These are phyloP conservation scores for Tetramorium parvispinum DNA, from an alignment of 1,140 invertebrate species.

Conservation along the genomic window DNA sequence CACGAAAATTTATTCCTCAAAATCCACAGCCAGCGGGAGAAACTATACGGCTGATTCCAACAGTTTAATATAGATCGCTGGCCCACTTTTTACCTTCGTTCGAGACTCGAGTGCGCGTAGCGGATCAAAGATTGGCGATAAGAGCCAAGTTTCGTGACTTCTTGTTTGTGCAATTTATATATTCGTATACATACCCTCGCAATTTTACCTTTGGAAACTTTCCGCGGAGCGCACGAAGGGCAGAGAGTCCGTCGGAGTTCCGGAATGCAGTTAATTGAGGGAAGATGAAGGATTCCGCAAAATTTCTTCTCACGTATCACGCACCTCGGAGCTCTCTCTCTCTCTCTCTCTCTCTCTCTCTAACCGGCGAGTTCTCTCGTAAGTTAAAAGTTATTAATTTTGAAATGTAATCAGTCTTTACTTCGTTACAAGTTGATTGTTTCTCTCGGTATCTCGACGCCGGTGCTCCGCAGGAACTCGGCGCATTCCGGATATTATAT, in stretches of 20 bases:
- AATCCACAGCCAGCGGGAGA: neutral
- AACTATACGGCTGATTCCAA: constrained; percentile 2
- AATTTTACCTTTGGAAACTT: neutral
- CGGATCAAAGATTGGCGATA: constrained; percentile 16
- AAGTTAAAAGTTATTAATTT: constrained; percentile 30
- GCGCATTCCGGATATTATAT: neutral
- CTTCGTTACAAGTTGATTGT: neutral
- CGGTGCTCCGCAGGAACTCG: neutral
- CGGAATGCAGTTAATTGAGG: constrained; percentile 45
- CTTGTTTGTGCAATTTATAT: constrained; percentile 22
- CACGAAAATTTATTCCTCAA: constrained; percentile 54
- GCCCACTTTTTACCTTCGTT: constrained; percentile 34
- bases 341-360: no score
- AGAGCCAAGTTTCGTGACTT: constrained; percentile 53
- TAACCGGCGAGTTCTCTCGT: neutral
- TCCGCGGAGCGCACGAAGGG: neutral
- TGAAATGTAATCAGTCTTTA: constrained; percentile 13
- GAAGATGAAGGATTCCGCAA: constrained; percentile 8
- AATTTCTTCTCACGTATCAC: neutral
- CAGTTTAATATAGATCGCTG: constrained; percentile 42
- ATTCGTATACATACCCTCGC: constrained; percentile 17
- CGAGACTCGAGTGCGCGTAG: constrained; percentile 7
- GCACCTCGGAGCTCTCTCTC: neutral
- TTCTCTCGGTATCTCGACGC: neutral
- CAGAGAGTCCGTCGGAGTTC: neutral